A percentile compares a stretch with the other conserved stretches of the same genome.
phyloP scores from a whole-genome alignment of 2,113 vertebrate genomes.

The Sinosuthora webbiana region DNA sequence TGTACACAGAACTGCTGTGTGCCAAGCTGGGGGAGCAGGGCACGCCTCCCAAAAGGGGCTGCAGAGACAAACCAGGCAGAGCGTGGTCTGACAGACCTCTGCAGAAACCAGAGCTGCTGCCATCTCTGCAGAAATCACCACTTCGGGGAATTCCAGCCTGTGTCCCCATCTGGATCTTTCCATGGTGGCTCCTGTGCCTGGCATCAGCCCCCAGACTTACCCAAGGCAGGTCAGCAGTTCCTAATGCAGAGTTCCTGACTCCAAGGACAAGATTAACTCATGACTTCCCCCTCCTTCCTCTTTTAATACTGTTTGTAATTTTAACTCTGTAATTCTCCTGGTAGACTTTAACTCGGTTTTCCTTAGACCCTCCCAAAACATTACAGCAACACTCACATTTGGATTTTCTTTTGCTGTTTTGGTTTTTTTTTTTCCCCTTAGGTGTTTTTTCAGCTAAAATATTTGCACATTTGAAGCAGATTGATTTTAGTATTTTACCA shows the following conservation, averaged over 20 bases:
- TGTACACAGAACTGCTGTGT: not conserved
- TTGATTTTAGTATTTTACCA: not conserved
- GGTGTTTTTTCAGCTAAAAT: not conserved
- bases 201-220: not conserved
- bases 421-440: not conserved
- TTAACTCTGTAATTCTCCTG: conserved; percentile 10
- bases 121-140: not conserved
- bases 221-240: not conserved
- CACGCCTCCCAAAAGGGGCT: not conserved
- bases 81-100: not conserved
- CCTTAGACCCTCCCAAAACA: not conserved
- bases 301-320: not conserved
- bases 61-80: not conserved
- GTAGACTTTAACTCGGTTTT: not conserved
- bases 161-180: not conserved
- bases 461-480: not conserved
- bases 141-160: not conserved
- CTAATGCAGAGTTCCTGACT: not conserved
- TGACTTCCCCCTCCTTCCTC: not conserved
- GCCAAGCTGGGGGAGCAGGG: not conserved
- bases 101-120: not conserved
- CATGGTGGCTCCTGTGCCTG: not conserved
- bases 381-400: not conserved
- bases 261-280: not conserved
- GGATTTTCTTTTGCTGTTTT: not conserved